Conservation (phyloP, 1,140 invertebrate species). For the Augochlora pura region DNA sequence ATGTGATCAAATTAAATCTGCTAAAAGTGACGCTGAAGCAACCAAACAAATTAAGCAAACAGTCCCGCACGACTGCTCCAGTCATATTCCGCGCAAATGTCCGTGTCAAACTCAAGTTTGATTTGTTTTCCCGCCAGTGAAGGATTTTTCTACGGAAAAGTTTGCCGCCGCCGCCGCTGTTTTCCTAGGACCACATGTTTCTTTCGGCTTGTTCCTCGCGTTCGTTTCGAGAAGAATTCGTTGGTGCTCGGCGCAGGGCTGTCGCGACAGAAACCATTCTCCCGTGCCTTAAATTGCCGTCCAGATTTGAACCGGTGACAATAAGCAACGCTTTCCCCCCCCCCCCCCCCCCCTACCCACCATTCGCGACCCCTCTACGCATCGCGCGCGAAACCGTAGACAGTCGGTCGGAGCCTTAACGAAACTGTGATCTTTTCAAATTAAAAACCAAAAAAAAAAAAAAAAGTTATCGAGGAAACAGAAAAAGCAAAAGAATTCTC, state of each 20-base stretch:
- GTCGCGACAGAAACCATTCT: conserved; percentile 59
- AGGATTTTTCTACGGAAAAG: no score
- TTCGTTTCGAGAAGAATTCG: not conserved
- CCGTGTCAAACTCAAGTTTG: no score
- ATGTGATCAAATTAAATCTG: no score
- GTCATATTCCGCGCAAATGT: no score
- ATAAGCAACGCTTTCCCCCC: conserved; percentile 50
- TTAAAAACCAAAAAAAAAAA: not conserved
- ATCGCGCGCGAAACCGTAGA: not conserved
- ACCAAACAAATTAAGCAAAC: no score
- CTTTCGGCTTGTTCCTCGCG: not conserved
- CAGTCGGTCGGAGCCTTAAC: conserved; percentile 29
- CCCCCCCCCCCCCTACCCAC: no score
- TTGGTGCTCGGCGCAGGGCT: conserved; percentile 58
- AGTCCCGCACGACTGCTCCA: no score
- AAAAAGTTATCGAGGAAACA: not conserved
- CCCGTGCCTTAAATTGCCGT: conserved; percentile 73
- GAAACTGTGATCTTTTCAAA: conserved; percentile 43
- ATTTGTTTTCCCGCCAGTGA: no score
- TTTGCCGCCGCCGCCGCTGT: no score
- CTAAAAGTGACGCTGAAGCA: no score
- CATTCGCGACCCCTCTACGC: conserved; percentile 11
- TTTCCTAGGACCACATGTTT: not conserved
- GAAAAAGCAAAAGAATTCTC: not conserved
- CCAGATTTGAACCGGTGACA: conserved; percentile 59